Base-by-base conservation (phyloP, 2,888 invertebrate species). In the Trimorus sp. region DNA sequence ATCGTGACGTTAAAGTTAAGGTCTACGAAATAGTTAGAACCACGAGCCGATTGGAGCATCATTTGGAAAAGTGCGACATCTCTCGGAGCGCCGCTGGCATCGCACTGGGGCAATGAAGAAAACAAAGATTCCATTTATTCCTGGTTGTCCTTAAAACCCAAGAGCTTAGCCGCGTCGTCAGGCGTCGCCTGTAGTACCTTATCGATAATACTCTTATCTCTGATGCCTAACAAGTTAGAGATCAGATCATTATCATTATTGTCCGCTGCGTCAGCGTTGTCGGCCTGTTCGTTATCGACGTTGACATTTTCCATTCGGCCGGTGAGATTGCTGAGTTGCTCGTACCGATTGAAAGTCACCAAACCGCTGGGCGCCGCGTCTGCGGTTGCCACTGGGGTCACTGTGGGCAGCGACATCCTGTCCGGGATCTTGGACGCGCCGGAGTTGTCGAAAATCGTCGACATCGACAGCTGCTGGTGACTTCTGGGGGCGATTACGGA, bases 141-240 rank as follows among this genome's bases (percentile, higher is more conserved):
- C 58, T 92, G 92, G 84, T 92, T 92, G 82, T 95, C 96, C 83
- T 96, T 96, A 66, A 98, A 96, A 36, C 98, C 96, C 36, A 98
- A 93, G 84, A 98, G 94, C 90, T 97, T 96, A 0, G 98, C 98
- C 36, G 98, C 98, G 90, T 97, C 97, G 84, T 95, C 95, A 40
- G 97, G 95, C 0, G 96, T 94, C 37, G 97, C 96, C 3, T 95
- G 94, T 42, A 98, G 94, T 84, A 96, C 94, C 91, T 96, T 95
- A 89, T 98, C 98, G 70, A 98, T 95, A 80, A 97, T 95, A 14
- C 96, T 95, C 85, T 96, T 95, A 91, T 97, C 97, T 53, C 96
- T 95, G 80, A 98, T 97, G 0, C 98, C 98, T 15, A 98, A 93
- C 0, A 98, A 93, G 91, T 98, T 97, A 9, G 97, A 97, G 86